phyloP scores from a whole-genome alignment of 2,888 invertebrate species.

The Chloromyia formosa region DNA sequence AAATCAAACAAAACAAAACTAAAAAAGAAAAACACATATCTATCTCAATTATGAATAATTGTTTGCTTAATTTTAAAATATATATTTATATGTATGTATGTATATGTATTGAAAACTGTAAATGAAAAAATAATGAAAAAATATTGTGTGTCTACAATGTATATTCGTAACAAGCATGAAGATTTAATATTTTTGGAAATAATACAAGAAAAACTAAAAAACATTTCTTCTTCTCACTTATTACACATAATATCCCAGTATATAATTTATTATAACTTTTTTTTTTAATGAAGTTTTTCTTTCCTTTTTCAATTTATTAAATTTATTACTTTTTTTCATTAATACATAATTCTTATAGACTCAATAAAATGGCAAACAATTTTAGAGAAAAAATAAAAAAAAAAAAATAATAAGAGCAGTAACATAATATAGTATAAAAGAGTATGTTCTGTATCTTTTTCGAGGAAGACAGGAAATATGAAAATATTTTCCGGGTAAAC shows the following conservation, averaged over 20 bases:
- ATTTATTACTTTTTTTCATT: constrained; percentile 9
- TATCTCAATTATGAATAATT: constrained; percentile 30
- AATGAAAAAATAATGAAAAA: constrained; percentile 16
- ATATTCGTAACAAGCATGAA: neutral
- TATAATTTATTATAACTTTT: neutral
- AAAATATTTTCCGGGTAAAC: neutral
- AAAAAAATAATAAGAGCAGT: neutral
- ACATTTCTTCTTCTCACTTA: constrained; percentile 11
- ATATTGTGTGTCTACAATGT: neutral
- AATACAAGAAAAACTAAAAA: constrained; percentile 7
- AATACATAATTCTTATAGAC: constrained; percentile 31
- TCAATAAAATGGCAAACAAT: constrained; percentile 43
- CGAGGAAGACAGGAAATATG: constrained; percentile 37
- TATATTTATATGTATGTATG: constrained; percentile 17
- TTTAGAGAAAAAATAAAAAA: constrained; percentile 1
- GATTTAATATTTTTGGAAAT: neutral
- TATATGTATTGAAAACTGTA: constrained; percentile 4
- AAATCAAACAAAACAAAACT: constrained; percentile 7
- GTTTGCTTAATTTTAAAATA: constrained; percentile 32
- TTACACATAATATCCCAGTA: constrained; percentile 30
- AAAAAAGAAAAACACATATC: neutral
- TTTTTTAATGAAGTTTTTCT: neutral
- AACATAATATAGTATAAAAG: too few species aligned
- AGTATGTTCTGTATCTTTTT: neutral
- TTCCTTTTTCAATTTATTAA: neutral